A percentile compares a stretch with the other conserved stretches of the same genome.
These are phyloP conservation scores for Platalea minor DNA, from an alignment of 2,797 vertebrate genomes.

Conservation along the genomic window DNA sequence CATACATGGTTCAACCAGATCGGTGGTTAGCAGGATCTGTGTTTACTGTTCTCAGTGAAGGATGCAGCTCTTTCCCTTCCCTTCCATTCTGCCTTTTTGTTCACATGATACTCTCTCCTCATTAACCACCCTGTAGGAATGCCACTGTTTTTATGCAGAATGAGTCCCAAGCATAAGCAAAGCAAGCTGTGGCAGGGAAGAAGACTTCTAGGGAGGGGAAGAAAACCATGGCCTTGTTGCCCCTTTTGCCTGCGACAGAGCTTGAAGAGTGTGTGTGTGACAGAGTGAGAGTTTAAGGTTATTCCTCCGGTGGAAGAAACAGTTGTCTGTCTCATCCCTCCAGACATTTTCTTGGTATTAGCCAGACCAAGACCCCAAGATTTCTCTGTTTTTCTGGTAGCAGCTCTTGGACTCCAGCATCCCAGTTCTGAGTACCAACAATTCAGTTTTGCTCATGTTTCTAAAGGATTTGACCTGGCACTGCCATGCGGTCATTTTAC, in stretches of 20 bases:
- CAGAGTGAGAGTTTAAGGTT: background rate
- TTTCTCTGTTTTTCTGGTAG: background rate
- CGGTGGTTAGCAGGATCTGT: background rate
- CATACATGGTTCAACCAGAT: background rate
- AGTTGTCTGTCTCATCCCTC: background rate
- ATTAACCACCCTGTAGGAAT: background rate
- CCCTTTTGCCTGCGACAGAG: background rate
- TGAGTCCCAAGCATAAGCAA: background rate
- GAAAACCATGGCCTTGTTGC: background rate
- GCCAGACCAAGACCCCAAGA: background rate
- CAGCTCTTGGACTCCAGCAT: background rate
- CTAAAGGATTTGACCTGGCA: background rate
- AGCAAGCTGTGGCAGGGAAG: background rate
- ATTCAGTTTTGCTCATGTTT: background rate
- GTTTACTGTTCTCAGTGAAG: background rate
- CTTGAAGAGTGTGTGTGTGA: background rate
- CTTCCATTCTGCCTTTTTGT: background rate
- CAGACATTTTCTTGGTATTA: background rate
- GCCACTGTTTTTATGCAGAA: background rate
- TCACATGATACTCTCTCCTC: background rate
- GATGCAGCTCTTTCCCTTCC: background rate
- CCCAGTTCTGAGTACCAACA: background rate
- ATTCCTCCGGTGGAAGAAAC: background rate
- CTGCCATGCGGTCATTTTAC: background rate
- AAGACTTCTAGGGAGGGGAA: background rate